Conservation (phyloP, 2,113 vertebrate genomes). For the Lepus americanus region DNA sequence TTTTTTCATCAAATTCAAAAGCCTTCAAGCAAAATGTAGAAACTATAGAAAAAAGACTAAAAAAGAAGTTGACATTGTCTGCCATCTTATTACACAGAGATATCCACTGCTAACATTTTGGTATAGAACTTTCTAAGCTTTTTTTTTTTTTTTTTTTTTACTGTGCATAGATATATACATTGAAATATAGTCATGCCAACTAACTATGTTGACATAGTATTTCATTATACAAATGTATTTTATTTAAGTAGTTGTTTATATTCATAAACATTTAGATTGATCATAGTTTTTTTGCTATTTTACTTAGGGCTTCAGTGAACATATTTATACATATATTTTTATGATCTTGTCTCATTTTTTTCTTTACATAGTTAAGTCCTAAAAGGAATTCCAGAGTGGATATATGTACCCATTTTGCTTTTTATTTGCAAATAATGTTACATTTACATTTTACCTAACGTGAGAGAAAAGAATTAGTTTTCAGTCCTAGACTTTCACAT, state of each 20-base stretch:
- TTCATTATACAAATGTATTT: not conserved
- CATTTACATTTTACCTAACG: not conserved
- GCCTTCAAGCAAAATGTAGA: not conserved
- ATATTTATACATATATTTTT: not conserved
- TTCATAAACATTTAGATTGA: not conserved
- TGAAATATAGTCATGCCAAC: not conserved
- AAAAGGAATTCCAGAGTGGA: not conserved
- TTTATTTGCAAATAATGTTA: not conserved
- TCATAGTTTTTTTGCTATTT: not conserved
- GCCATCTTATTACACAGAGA: not conserved
- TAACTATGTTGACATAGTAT: not conserved
- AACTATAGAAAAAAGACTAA: not conserved
- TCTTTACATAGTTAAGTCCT: not conserved
- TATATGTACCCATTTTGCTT: not conserved
- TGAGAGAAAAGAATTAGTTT: not conserved
- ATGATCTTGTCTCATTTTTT: not conserved
- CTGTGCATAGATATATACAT: not conserved
- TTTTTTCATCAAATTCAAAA: not conserved
- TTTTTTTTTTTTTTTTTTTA: not conserved
- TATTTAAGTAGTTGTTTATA: not conserved
- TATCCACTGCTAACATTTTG: not conserved
- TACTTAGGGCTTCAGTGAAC: not conserved
- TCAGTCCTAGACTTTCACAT: not conserved
- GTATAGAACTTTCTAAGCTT: not conserved
- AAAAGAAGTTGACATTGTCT: not conserved